These are phyloP conservation scores for Natator depressus DNA, from an alignment of 2,113 vertebrate species.

Conservation along the genomic window DNA sequence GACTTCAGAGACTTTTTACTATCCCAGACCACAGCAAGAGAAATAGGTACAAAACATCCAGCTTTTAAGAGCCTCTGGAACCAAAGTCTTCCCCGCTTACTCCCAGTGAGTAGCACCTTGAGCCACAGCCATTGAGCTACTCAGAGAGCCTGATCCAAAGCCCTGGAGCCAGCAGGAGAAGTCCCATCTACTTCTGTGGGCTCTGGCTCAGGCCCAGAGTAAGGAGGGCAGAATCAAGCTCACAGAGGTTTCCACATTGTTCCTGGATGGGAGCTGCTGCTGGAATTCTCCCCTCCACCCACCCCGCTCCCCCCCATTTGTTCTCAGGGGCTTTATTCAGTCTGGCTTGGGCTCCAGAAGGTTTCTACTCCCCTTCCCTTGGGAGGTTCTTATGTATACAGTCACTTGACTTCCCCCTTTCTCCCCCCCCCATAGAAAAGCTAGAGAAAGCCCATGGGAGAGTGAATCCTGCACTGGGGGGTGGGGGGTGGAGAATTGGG, in stretches of 20 bases:
- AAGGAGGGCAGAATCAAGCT: neutral
- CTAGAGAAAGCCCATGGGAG: neutral
- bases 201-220: neutral
- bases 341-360: neutral
- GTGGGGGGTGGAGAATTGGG: fast-evolving
- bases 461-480: too few species aligned
- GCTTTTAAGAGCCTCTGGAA: neutral
- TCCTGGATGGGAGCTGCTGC: neutral
- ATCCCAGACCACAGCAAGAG: neutral
- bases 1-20: neutral
- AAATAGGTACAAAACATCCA: neutral
- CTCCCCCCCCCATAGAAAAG: neutral
- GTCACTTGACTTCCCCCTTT: neutral
- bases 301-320: neutral
- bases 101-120: neutral
- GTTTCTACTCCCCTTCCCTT: neutral
- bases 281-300: neutral
- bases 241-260: neutral
- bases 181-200: neutral
- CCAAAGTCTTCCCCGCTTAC: neutral
- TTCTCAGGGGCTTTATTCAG: neutral
- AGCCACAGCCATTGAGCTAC: neutral
- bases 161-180: too few species aligned
- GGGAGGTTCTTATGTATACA: neutral
- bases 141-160: neutral